Evolutionary conservation across 2,797 vertebrate species (phyloP).

Genomic region (Melanogrammus aeglefinus): DNA sequence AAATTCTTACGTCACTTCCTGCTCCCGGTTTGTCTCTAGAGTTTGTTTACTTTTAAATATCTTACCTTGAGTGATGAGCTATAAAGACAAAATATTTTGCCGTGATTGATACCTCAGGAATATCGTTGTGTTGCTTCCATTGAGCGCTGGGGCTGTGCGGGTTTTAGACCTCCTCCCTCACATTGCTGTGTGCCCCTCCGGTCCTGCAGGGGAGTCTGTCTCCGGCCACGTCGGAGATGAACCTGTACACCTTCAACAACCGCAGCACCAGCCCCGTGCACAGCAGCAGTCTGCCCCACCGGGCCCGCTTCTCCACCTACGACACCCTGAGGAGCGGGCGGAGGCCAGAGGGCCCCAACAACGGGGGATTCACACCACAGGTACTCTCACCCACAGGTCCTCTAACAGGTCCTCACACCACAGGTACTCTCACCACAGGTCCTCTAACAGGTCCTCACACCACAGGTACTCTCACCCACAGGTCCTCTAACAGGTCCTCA

Average conservation of each 20-base stretch:
- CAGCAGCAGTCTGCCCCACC: slow-evolving; percentile 8
- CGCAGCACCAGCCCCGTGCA: slow-evolving; percentile 62
- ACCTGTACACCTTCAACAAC: slow-evolving; percentile 60
- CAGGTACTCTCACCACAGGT: not conserved
- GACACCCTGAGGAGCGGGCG: slow-evolving; percentile 62
- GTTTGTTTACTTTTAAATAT: too few relatives aligned
- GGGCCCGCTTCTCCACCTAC: slow-evolving; percentile 60
- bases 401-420: not conserved
- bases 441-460: not conserved
- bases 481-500: not conserved
- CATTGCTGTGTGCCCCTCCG: not conserved
- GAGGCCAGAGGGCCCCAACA: slow-evolving; percentile 33
- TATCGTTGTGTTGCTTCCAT: not conserved
- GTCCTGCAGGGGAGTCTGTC: slow-evolving; percentile 52
- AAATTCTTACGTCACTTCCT: too few relatives aligned
- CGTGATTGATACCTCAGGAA: not conserved
- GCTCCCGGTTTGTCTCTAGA: too few relatives aligned
- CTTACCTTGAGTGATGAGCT: too few relatives aligned
- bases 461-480: not conserved
- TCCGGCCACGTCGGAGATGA: slow-evolving; percentile 67
- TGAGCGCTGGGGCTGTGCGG: not conserved
- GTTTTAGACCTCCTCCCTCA: not conserved
- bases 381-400: not conserved
- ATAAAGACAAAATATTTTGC: not conserved
- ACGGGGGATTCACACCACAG: slow-evolving; percentile 27